phyloP scores from a whole-genome alignment of 2,888 invertebrate genomes.

The Resseliella maxima region DNA sequence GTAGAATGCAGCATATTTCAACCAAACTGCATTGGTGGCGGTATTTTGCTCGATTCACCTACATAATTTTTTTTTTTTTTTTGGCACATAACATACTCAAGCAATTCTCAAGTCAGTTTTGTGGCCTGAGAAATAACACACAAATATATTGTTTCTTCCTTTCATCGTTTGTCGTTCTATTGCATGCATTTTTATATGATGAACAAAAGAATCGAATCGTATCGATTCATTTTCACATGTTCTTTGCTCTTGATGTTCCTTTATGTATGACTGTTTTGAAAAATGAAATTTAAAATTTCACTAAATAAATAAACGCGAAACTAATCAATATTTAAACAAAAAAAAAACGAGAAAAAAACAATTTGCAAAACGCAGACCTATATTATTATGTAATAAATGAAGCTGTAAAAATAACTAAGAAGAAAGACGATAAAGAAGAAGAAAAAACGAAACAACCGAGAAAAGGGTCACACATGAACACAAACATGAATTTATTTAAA shows the following conservation, averaged over 20 bases:
- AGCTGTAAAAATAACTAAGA: conserved; percentile 42
- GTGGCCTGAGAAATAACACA: not conserved
- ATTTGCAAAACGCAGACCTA: conserved; percentile 22
- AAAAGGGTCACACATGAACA: conserved; percentile 20
- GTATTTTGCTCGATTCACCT: conserved; percentile 43
- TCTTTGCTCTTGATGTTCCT: not conserved
- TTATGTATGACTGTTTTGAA: not conserved
- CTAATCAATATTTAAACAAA: conserved; percentile 36
- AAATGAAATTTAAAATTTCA: conserved; percentile 42
- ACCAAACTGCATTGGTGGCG: not conserved
- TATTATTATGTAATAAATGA: conserved; percentile 48
- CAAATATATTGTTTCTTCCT: not conserved
- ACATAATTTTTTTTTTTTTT: conserved; percentile 1
- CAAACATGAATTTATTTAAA: no score
- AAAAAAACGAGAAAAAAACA: not conserved
- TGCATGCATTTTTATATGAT: conserved; percentile 21
- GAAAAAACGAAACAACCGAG: not conserved
- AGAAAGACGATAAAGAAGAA: not conserved
- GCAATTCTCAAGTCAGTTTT: not conserved
- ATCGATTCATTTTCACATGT: not conserved
- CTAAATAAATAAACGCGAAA: not conserved
- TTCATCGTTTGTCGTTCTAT: not conserved
- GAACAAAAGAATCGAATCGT: not conserved
- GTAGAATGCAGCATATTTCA: not conserved
- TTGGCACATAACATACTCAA: conserved; percentile 30